Conservation (phyloP, 2,888 invertebrate species). For the Cecidostiba fungosa region DNA sequence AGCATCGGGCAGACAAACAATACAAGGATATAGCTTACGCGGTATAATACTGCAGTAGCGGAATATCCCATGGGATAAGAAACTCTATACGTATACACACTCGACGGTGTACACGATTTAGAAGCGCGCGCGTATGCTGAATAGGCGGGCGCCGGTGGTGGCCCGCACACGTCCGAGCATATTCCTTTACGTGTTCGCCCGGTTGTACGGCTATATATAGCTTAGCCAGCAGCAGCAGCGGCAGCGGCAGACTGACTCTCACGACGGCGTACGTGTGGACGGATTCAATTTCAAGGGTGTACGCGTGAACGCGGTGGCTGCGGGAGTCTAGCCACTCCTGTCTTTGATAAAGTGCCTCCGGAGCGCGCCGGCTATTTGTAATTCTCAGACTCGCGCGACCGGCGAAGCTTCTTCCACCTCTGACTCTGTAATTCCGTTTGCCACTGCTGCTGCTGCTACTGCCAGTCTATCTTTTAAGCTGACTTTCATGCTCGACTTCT, state of each 20-base stretch:
- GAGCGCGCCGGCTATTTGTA: neutral
- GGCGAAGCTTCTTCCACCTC: neutral
- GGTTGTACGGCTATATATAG: neutral
- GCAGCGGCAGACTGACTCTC: neutral
- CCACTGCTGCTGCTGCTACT: neutral
- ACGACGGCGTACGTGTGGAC: constrained; percentile 23
- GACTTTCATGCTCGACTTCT: neutral
- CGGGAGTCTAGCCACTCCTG: neutral
- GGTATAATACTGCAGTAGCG: neutral
- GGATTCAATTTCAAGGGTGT: constrained; percentile 52
- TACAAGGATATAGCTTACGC: neutral
- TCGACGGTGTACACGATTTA: neutral
- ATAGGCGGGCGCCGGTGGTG: neutral
- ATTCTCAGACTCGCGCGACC: neutral
- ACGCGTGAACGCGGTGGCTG: constrained; percentile 2
- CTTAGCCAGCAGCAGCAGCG: neutral
- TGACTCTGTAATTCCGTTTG: constrained; percentile 22
- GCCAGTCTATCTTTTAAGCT: neutral
- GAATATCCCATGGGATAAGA: neutral
- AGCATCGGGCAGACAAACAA: neutral
- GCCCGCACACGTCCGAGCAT: constrained; percentile 17
- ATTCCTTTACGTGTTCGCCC: constrained; percentile 19
- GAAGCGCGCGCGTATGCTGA: neutral
- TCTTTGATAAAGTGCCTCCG: constrained; percentile 46
- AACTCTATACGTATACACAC: neutral